Conservation (phyloP, 2,888 invertebrate species). For the Eubasilissa splendida region DNA sequence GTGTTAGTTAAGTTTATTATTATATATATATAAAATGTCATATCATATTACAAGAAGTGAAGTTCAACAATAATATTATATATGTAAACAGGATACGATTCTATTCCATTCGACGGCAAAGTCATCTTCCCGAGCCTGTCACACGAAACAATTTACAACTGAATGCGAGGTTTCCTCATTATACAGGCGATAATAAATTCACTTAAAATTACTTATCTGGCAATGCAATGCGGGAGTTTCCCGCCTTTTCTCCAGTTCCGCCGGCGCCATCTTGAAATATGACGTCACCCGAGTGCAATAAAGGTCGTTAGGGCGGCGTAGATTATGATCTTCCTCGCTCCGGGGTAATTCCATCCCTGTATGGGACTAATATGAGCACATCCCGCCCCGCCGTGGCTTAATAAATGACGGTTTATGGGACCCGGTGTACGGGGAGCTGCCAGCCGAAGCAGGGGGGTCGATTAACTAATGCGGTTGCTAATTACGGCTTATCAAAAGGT, state of each 20-base stretch:
- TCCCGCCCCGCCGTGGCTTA: conserved; percentile 13
- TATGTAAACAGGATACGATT: too few relatives aligned
- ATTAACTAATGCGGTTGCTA: conserved; percentile 35
- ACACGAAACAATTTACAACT: conserved; percentile 18
- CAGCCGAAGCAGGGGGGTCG: neutral
- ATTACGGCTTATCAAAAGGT: conserved; percentile 17
- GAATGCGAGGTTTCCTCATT: neutral
- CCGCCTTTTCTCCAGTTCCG: conserved; percentile 38
- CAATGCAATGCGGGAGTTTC: conserved; percentile 35
- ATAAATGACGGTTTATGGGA: conserved; percentile 15
- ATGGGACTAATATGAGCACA: conserved; percentile 33
- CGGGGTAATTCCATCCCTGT: conserved; percentile 19
- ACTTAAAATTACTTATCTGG: conserved; percentile 46
- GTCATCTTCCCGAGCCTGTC: too few relatives aligned
- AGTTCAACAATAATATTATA: too few relatives aligned
- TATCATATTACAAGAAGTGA: too few relatives aligned
- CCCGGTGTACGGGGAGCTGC: neutral
- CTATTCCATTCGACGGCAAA: too few relatives aligned
- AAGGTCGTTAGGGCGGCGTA: conserved; percentile 43
- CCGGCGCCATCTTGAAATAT: conserved; percentile 53
- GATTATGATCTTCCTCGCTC: conserved; percentile 38
- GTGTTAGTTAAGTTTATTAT: too few relatives aligned
- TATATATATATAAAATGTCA: too few relatives aligned
- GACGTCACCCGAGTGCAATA: conserved; percentile 53
- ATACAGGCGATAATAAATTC: conserved; percentile 39